Evolutionary conservation across 2,888 invertebrate genomes (phyloP).

Genomic region (Hypomecis atomaria): DNA sequence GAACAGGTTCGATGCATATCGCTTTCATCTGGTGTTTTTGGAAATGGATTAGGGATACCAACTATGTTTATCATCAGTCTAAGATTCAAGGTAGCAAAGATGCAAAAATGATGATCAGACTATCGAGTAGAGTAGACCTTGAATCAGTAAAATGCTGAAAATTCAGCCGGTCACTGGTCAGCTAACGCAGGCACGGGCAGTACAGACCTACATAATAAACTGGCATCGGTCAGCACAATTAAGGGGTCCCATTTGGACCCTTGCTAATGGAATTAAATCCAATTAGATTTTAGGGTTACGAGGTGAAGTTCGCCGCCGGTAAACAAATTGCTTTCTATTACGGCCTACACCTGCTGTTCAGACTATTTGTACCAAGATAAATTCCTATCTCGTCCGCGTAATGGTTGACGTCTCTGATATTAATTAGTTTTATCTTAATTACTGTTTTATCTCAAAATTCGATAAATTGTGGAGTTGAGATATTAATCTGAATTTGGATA

Average conservation of each 20-base stretch:
- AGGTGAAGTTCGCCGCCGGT: slow-evolving; percentile 80
- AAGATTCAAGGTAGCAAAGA: too few species aligned
- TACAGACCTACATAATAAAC: slow-evolving; percentile 66
- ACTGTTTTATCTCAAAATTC: slow-evolving; percentile 27
- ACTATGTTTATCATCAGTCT: too few species aligned
- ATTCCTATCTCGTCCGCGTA: slow-evolving; percentile 59
- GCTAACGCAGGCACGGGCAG: neutral
- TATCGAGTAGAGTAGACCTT: too few species aligned
- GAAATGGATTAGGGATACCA: too few species aligned
- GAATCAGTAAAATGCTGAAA: neutral
- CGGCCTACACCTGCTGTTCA: slow-evolving; percentile 71
- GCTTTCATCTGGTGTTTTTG: too few species aligned
- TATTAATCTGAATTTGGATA: neutral
- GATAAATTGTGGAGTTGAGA: slow-evolving; percentile 3
- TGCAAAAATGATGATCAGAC: too few species aligned
- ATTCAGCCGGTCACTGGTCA: neutral
- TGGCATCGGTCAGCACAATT: slow-evolving; percentile 80
- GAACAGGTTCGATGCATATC: too few species aligned
- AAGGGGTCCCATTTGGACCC: slow-evolving; percentile 80
- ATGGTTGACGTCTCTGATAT: slow-evolving; percentile 58
- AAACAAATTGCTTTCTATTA: slow-evolving; percentile 79
- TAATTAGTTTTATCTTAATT: slow-evolving; percentile 55
- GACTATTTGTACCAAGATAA: slow-evolving; percentile 66
- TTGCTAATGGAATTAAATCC: slow-evolving; percentile 84
- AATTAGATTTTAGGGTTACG: slow-evolving; percentile 84